Base-by-base conservation (phyloP, 2,888 invertebrate genomes). In the Tholera decimalis region DNA sequence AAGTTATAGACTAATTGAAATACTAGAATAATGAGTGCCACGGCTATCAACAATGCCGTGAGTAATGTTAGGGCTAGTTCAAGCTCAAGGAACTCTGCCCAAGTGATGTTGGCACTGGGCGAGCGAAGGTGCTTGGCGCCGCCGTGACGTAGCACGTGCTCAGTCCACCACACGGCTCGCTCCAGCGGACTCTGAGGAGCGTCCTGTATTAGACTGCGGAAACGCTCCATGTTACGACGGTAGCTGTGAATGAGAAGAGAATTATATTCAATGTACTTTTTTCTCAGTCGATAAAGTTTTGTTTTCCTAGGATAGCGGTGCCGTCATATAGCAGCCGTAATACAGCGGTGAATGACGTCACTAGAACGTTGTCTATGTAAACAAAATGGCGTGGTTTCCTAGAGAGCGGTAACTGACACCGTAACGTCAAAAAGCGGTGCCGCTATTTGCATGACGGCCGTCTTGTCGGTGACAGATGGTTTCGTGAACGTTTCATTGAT, bases 91-190 rank as follows among this genome's bases (percentile, higher is more conserved):
- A 83, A 86, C 30, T 87, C 50, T 0, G 57, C 7, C 83, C 83
- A 84, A 3, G 83, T 53, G 33, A 88, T 83, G 70, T 87, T 85
- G 43, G 88, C 87, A 3, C 82, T 77, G 2, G 91, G 91, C 26
- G 92, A 86, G 33, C 90, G 87, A 3, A 95, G 82, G 70, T 94
- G 93, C 39, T 75, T 78, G 0, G 93, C 90, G 1, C 93, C 93
- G 33, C 88, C 86, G 70, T 93, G 91, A 3, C 93, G 83, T 13
- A 94, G 71, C 4, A 95, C 89, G 74, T 95, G 89, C 77, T 60
- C 33, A n/a, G 70, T 62, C 62, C 62, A 95, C 93, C 93, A 94
- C 15, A 94, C 80, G 0, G 93, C 92, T 13, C 91, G 89, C 15
- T 89, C 87, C 49, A 88, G 30, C 0, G 88, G 78, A 5, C 47